Conservation (phyloP, 2,113 vertebrate genomes). For the Lonchura striata region DNA sequence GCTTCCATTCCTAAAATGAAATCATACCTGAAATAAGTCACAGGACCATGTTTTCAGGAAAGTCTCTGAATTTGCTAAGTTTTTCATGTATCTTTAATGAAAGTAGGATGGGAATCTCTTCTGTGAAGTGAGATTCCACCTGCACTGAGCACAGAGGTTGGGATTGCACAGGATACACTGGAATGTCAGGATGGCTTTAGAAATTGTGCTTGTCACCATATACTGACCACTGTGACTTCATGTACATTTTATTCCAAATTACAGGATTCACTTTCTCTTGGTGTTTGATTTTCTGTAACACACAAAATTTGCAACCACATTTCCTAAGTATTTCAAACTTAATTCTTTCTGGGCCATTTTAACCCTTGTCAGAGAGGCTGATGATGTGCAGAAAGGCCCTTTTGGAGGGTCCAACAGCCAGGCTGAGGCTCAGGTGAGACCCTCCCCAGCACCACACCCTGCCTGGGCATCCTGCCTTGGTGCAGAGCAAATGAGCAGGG, state of each 20-base stretch:
- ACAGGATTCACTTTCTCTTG: background rate
- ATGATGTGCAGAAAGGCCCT: background rate
- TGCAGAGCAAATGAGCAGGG: background rate
- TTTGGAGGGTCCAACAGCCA: background rate
- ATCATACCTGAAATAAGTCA: background rate
- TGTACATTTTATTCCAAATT: background rate
- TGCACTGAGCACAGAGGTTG: background rate
- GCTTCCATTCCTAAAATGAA: background rate
- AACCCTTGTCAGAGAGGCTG: background rate
- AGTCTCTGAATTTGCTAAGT: background rate
- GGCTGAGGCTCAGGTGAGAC: background rate
- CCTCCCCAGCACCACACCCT: fast-evolving
- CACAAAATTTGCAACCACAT: background rate
- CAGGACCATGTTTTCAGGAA: background rate
- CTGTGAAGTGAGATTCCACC: background rate
- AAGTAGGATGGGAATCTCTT: background rate
- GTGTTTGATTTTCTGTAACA: background rate
- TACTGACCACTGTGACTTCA: background rate
- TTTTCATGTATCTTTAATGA: background rate
- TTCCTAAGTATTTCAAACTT: background rate
- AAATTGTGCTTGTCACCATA: background rate
- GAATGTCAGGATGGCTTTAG: background rate
- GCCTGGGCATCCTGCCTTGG: background rate
- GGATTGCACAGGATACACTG: background rate
- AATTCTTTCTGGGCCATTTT: background rate